Evolutionary conservation across 1,140 invertebrate species (phyloP).

Genomic region (Saccostrea cuccullata): DNA sequence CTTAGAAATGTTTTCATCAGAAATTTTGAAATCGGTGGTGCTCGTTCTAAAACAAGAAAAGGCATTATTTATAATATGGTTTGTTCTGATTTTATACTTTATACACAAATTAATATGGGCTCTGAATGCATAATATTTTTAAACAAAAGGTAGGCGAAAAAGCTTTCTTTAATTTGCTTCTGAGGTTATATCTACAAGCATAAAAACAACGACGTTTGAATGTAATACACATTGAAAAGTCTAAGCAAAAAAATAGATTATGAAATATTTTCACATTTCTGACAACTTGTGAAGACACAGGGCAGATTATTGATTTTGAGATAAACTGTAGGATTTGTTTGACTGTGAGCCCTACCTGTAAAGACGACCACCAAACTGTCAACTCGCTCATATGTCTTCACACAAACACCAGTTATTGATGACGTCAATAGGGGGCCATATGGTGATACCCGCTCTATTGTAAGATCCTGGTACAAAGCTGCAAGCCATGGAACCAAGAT

Average conservation of each 20-base stretch:
- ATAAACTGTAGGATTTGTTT: slow-evolving; percentile 13
- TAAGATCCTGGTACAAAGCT: not conserved
- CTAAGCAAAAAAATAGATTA: not conserved
- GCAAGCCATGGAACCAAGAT: not conserved
- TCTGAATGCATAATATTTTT: too few species aligned
- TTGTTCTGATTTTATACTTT: too few species aligned
- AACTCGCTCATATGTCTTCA: slow-evolving; percentile 25
- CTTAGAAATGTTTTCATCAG: too few species aligned
- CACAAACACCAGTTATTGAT: slow-evolving; percentile 10
- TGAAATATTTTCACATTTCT: not conserved
- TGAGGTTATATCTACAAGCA: too few species aligned
- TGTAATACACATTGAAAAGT: not conserved
- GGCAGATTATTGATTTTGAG: slow-evolving; percentile 25
- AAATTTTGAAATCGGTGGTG: too few species aligned
- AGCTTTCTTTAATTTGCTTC: too few species aligned
- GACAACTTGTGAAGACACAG: not conserved
- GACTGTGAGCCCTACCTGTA: slow-evolving; percentile 27
- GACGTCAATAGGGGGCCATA: slow-evolving; percentile 1
- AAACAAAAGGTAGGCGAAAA: too few species aligned
- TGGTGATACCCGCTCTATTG: not conserved
- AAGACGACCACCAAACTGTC: slow-evolving; percentile 1
- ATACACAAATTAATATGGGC: too few species aligned
- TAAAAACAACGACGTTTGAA: too few species aligned
- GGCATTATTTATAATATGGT: too few species aligned
- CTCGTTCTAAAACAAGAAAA: too few species aligned